Base-by-base conservation (phyloP, 2,113 vertebrate genomes). In the Oostethus manadensis region DNA sequence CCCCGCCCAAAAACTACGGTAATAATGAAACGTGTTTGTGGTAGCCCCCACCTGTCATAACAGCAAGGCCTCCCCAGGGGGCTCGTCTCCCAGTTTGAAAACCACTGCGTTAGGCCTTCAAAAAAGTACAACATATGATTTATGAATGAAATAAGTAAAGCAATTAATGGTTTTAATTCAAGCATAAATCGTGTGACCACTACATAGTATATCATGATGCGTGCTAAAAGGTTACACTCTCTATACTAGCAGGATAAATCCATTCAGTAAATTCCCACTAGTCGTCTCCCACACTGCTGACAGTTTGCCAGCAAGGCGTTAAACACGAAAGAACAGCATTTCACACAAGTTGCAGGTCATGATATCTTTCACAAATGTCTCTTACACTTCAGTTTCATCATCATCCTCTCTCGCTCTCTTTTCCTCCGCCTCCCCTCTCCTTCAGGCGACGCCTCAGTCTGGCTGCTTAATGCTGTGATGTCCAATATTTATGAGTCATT, bases 381-480 rank as follows among this genome's bases (percentile, higher is more conserved):
- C 66, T 89, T 85, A 82, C 88, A 73, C 70, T 80, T 60, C 60
- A 71, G 73, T 89, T 88, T 84, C 84, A 85, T 88, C 84, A 87
- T 86, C 79, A 81, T 63, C 42, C 29, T 40, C 38, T 46, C 29
- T 45, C 20, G 13, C 55, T 45, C 65, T 57, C 49, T 46, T 59
- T 58, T 43, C 35, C 59, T 48, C 44, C 33, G 57, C 3, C 54
- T 60, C 45, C 59, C 20, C 17, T 56, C 63, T 58, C 46, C 38
- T 51, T 49, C 43, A 6, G 48, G 70, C 29, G 26, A 40, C 45
- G 40, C 1, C 3, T 56, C 29, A 20, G 57, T 70, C 38, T 75
- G 51, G 57, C 63, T 51, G 47, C 18, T 71, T 60, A 40, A 65
- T 26, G 56, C 35, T 40, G 29, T 47, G 13, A 68, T 68, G 69